Base-by-base conservation (phyloP, 2,888 invertebrate species). In the Bombylius discolor region DNA sequence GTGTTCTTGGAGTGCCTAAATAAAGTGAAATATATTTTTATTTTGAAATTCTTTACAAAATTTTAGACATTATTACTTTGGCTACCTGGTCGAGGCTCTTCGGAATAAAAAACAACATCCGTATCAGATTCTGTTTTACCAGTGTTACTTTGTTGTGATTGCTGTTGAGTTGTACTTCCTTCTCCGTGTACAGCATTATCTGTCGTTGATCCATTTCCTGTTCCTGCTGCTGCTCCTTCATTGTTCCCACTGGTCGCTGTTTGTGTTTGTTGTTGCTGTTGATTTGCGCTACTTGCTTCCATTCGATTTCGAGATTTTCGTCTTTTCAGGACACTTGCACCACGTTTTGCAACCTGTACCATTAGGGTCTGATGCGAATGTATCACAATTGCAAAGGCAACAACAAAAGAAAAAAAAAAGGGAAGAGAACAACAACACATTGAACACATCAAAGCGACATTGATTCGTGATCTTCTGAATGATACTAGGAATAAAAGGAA, bases 281-380 rank as follows among this genome's bases (percentile, higher is more conserved):
- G 62, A 4, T 58, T 49, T 14, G 57, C 32, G 53, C 71, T 64
- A 53, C 66, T 60, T 36, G 77, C 67, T 62, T 83, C 84, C 82
- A 83, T 82, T 62, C 81, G 77, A 65, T 81, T 81, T 65, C 81
- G 76, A 53, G 84, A 84, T 70, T 84, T 83, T 59, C 85, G 76
- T 59, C 86, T 76, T 69, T 84, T 83, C 63, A 85, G 77, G 62
- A 85, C 83, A 65, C 84, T 85, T 61, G 85, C 85, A 67, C 83
- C 85, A 68, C 83, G 82, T 70, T 85, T 84, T 60, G 84, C 84
- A 66, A 84, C 84, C 82, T 84, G 81, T 67, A 80, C 79, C 77
- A 82, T 81, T 70, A 82, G 78, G 77, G 81, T 82, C 81, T 82
- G 79, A 79, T 52, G 60, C 53, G 49, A 51, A 56, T 61, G 58